Evolutionary conservation across 64 coral and sea anemone genomes (phyloP), one percentile per base, ranked within the genome.

Genomic region (Trachythela sp.): DNA sequence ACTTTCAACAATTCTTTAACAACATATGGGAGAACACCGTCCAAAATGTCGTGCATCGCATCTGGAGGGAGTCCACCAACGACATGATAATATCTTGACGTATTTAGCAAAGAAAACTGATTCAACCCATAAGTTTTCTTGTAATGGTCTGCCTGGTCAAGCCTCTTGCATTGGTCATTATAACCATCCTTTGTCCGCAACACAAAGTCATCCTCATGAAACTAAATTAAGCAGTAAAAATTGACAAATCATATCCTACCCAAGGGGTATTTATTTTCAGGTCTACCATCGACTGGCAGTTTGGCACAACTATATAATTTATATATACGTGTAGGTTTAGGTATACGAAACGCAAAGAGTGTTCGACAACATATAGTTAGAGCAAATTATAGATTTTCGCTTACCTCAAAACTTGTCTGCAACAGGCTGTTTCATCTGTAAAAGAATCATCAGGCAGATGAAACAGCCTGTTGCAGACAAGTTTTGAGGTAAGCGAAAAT

Each of bases 71-170:
- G 75, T 80, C 75, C 75, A 80, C 75, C 75, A 80, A 80, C 8
- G 2, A 80, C 75, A 37, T 80, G 75, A 8, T 80, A 80, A 37
- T 80, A 80, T 80, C 75, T 37, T 80, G 75, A 80, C 0, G 4
- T 80, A 37, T 80, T 80, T 37, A 80, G 18, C 33, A 80, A 20
- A 35, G 75, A 80, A 80, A 5, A 37, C 15, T 80, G 26, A 13
- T 80, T 80, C 1, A 80, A 9, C 2, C 75, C 75, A 80, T 80
- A 80, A 1, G 75, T 80, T 80, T 80, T 80, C 75, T 80, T 37
- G 32, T 38, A 80, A 39, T 80, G 75, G 2, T 80, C 75, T 38
- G 0, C 32, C 75, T 80, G 75, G 0, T 38, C 38, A 37, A 80
- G 32, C 33, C 38, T 80, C 1, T 80, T 13, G 32, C 75, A 80